Percentiles rank a stretch among this genome's conserved stretches.
phyloP scores from a whole-genome alignment of 2,888 invertebrate species.

The Eristalis pertinax region DNA sequence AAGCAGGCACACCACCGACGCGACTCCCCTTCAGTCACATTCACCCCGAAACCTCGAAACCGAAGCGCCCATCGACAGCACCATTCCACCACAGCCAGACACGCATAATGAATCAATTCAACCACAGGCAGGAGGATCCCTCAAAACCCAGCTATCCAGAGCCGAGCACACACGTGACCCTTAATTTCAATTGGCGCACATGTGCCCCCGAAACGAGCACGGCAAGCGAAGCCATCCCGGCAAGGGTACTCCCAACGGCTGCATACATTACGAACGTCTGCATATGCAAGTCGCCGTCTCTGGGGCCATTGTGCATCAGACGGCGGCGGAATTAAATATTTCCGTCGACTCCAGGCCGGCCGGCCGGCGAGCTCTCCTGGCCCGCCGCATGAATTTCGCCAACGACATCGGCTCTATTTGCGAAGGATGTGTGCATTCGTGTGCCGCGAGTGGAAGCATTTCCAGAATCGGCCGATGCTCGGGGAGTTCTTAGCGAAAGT shows the following conservation, averaged over 20 bases:
- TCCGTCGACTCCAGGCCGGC: neutral
- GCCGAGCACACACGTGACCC: neutral
- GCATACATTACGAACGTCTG: neutral
- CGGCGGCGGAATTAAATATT: neutral
- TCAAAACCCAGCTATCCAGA: neutral
- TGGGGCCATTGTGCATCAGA: neutral
- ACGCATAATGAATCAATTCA: neutral
- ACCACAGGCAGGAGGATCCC: neutral
- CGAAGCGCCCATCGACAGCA: neutral
- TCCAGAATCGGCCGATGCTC: neutral
- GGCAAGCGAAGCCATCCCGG: neutral
- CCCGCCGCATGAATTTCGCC: neutral
- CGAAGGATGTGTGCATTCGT: neutral
- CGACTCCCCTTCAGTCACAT: neutral
- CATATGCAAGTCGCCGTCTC: neutral
- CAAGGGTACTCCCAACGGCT: neutral
- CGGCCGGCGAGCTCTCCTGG: neutral
- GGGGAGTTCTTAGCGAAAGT: neutral
- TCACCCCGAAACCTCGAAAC: neutral
- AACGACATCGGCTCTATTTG: neutral
- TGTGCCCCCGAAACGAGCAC: neutral
- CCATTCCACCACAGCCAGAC: neutral
- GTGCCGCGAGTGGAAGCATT: neutral
- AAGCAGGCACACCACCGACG: no score
- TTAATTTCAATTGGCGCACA: neutral